Base-by-base conservation (phyloP, 2,888 invertebrate species). In the Mesoligia furuncula region DNA sequence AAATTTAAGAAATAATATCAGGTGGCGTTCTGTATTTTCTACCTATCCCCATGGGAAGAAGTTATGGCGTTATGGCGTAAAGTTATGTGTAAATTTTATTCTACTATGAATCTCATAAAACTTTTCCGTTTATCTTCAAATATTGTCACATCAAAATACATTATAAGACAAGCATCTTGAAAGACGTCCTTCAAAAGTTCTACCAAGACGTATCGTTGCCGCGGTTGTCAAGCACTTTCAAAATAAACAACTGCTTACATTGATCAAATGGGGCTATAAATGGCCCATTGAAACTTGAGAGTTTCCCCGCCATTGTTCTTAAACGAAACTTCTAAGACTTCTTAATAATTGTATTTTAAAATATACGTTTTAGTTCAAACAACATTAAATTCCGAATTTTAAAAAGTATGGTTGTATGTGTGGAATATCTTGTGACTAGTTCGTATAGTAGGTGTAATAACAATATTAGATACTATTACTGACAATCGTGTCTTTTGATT, bases 261-360 rank as follows among this genome's bases (percentile, higher is more conserved):
- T 80, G 74, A 73, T 73, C 36, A 78, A 88, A 85, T 89, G 70
- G 79, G 67, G 76, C 79, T 80, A 75, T 77, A 88, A 80, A 88
- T 80, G 77, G 68, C 42, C 62, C 59, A 81, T 84, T 80, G 88
- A 81, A 73, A 75, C 82, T 81, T 84, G 64, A 70, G 77, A 81
- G 79, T 62, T 78, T 83, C 59, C 66, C 65, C 77, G 67, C 66
- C 68, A 75, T 79, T 83, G 73, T 77, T 24, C 39, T 27, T 81
- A n/a, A 77, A 54, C 74, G 68, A 69, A 84, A 88, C 73, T 74
- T 86, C 48, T 71, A 65, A 76, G 73, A 68, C 51, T 54, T 79
- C 48, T 54, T 31, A 54, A 68, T 86, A 75, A 73, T 83, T 79
- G 36, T 42, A 59, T 62, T 59, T 68, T 48, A 42, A 77, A 57